Evolutionary conservation across 2,113 vertebrate genomes (phyloP), one percentile per base, ranked within the genome.

Genomic region (Notechis scutatus): DNA sequence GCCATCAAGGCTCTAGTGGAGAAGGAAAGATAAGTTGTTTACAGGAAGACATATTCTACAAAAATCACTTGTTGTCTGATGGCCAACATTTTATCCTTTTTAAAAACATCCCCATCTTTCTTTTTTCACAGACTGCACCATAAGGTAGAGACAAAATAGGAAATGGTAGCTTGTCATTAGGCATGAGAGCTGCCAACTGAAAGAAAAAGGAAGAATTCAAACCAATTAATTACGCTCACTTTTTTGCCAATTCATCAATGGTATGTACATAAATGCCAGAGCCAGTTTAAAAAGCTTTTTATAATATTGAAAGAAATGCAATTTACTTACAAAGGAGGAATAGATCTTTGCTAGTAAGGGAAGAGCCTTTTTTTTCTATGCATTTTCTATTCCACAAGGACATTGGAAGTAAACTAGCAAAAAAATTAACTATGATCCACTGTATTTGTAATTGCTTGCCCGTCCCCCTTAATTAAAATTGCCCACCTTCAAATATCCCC

Each of bases 21-120:
- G n/a, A 29, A 87, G 47, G 54, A 52, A 61, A 92, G 39, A 90
- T 64, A 93, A 29, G 56, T 92, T 56, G 87, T 86, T 90, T 64
- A 54, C 56, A 8, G 54, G n/a, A 93, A 34, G 26, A 85, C 42
- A 50, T 50, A 18, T 39, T 54, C 74, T 39, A 87, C 5, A 12
- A 23, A 52, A 54, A 54, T 54, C 55, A 4, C 47, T 50, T 12
- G n/a, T 64, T 86, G 90, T 39, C 69, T 12, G 74, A 54, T 57
- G 26, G n/a, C 89, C n/a, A 86, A 21, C 61, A 87, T 39, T 15
- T 90, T 93, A 29, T 39, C 56, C 56, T 85, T 86, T 69, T 61
- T 86, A 52, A 52, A 50, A 74, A 52, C 74, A 42, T 89, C 74
- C 45, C 26, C 9, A 7, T 57, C 12, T 52, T 24, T 12, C 34